Evolutionary conservation across 2,797 vertebrate species (phyloP), one percentile per base, ranked within the genome.

Genomic region (Erithacus rubecula): DNA sequence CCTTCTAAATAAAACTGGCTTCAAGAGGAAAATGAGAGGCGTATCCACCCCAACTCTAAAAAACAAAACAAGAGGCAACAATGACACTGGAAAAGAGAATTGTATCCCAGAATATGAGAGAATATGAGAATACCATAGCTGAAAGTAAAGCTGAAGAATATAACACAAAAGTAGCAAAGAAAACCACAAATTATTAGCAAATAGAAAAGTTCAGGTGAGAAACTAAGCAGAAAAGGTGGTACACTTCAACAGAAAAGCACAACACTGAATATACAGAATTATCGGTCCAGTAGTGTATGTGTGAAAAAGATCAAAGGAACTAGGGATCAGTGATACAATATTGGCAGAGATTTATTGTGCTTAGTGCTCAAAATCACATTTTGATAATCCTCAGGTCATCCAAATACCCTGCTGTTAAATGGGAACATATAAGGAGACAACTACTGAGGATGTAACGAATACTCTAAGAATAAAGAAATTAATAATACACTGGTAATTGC

Each of bases 281-380:
- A 87, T 59, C 29, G 44, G 34, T 41, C 37, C 52, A 88, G 41
- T 12, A 49, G 30, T 1, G 0, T 43, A 41, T 34, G 47, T 0
- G 2, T 75, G 69, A 91, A 83, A 79, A 76, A 87, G 68, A 64
- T 78, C 79, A 85, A 91, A 93, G 58, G n/a, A 90, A 80, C 37
- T 84, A 80, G 0, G 1, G 46, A 80, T 65, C 84, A 84, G 22
- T 36, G 52, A 94, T 71, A 36, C 70, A 92, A 49, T 83, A 87
- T 3, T 39, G 63, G 30, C n/a, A 89, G 70, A 81, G 74, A 94
- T 84, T 69, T 88, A 79, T 43, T 3, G 0, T 52, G 63, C 59
- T 91, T 72, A 72, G 43, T 30, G 32, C 55, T 93, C 37, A 84
- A 75, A 93, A 93, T 75, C 68, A 70, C 70, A 93, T 82, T 82